Base-by-base conservation (phyloP, 2,888 invertebrate species). In the Lobophora halterata region DNA sequence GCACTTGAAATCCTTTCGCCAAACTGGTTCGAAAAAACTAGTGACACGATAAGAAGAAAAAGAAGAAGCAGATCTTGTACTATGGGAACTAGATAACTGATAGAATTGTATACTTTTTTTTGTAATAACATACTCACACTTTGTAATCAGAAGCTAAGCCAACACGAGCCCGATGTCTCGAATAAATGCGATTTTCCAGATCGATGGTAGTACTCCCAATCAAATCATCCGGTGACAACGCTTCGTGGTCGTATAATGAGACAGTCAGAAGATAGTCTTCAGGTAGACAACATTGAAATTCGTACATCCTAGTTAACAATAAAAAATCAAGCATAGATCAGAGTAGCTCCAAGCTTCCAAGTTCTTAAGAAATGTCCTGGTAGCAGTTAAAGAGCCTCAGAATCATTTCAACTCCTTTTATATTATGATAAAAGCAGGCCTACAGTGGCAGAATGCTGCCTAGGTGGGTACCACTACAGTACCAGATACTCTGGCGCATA, bases 201-300 rank as follows among this genome's bases (percentile, higher is more conserved):
- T 97, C 97, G 45, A 97, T 92, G 43, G 82, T 87, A 0, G 97
- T 97, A 57, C 91, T 92, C 0, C 97, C 97, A 55, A 97, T 95
- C 4, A 96, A 72, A 62, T 95, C 94, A 64, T 97, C 95, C 1
- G 87, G 71, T 1, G 90, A 88, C 1, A 89, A 72, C 1, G 89
- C 63, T 60, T 96, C 95, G 72, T 91, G 92, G 69, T 97, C 95
- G 71, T 91, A 93, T 0, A 97, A 83, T 17, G 93, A 90, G 0
- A 97, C 82, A 16, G 89, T 90, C 32, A 97, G 69, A 32, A 90
- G 79, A 43, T 94, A 93, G 55, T 97, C 95, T 52, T 91, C 91
- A 0, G 94, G 95, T 54, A 95, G 90, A 0, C 80, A 88, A 1
- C 92, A 93, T 32, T 92, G 90, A 29, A 95, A 88, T 76, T 96